A percentile compares a stretch with the other conserved stretches of the same genome.
These are phyloP conservation scores for Drosophila virilis DNA, from an alignment of 1,140 invertebrate species.

Conservation along the genomic window DNA sequence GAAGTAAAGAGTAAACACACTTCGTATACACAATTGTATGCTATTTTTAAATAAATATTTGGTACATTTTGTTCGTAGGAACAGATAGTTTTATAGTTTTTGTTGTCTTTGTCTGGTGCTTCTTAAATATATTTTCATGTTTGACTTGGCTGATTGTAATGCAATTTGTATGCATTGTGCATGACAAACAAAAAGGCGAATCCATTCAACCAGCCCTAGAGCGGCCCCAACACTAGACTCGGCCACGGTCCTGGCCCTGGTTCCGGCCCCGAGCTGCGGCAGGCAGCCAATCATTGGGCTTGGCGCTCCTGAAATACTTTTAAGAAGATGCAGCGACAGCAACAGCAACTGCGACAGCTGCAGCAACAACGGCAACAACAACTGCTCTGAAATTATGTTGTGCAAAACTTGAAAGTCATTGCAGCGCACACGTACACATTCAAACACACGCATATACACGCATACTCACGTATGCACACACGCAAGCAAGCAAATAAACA, in stretches of 20 bases:
- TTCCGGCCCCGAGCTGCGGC: constrained; percentile 16
- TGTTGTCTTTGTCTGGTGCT: constrained; percentile 37
- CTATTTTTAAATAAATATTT: constrained; percentile 74
- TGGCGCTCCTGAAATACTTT: constrained; percentile 12
- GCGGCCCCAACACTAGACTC: constrained; percentile 20
- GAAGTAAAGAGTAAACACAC: neutral
- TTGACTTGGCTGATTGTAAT: constrained; percentile 76
- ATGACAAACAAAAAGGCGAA: constrained; percentile 59
- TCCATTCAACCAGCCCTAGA: constrained; percentile 13
- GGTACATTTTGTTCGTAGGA: constrained; percentile 40
- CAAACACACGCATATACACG: constrained; percentile 13
- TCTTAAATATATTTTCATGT: constrained; percentile 69
- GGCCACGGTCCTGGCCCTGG: neutral
- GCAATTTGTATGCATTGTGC: constrained; percentile 81
- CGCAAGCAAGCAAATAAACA: constrained; percentile 40
- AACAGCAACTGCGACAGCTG: constrained; percentile 29
- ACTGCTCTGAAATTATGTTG: constrained; percentile 60
- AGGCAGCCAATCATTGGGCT: constrained; percentile 33
- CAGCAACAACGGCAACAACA: constrained; percentile 44
- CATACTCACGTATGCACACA: constrained; percentile 1
- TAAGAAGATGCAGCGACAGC: constrained; percentile 33
- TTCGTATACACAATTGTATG: constrained; percentile 7
- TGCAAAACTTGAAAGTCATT: constrained; percentile 48
- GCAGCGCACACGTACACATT: constrained; percentile 20
- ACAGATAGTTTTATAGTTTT: constrained; percentile 29